Percentiles rank a stretch among this genome's conserved stretches.
These are phyloP conservation scores for Bathynomus jamesi DNA, from an alignment of 1,140 invertebrate genomes.

Conservation along the genomic window DNA sequence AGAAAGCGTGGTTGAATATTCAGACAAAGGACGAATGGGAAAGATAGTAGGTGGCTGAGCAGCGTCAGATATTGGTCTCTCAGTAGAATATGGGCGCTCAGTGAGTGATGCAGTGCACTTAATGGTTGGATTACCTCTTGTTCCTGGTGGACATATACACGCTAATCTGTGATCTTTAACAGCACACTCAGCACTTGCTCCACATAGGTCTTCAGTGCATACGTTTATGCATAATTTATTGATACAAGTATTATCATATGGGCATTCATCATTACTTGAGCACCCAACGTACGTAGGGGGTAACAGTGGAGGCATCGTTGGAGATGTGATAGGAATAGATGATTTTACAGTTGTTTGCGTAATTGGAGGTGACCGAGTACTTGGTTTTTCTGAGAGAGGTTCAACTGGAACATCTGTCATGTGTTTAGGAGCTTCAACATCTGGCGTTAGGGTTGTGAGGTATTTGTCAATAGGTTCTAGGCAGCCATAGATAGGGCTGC, in stretches of 20 bases:
- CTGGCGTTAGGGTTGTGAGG: background rate
- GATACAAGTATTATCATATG: slow-evolving; percentile 30
- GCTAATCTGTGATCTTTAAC: slow-evolving; percentile 36
- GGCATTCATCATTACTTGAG: slow-evolving; percentile 55
- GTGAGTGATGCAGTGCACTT: slow-evolving; percentile 48
- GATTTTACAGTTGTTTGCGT: slow-evolving; percentile 7
- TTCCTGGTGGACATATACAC: slow-evolving; percentile 40
- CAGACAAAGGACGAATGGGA: slow-evolving; percentile 20
- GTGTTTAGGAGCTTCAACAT: background rate
- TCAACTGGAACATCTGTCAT: background rate
- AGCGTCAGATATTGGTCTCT: slow-evolving; percentile 8
- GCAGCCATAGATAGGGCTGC: slow-evolving; percentile 40
- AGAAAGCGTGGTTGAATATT: slow-evolving; percentile 48
- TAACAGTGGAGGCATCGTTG: slow-evolving; percentile 20
- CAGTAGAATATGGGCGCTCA: background rate
- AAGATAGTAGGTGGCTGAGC: background rate
- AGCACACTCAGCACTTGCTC: slow-evolving; percentile 39
- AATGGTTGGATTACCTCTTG: slow-evolving; percentile 52
- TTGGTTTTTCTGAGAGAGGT: background rate
- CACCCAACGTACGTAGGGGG: slow-evolving; percentile 54
- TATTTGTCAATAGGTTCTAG: slow-evolving; percentile 11
- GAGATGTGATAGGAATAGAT: background rate
- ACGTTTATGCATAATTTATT: slow-evolving; percentile 32
- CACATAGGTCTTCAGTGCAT: slow-evolving; percentile 45
- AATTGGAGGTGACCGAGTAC: slow-evolving; percentile 7